Base-by-base conservation (phyloP, 2,797 vertebrate genomes). In the Malacoraja senta region DNA sequence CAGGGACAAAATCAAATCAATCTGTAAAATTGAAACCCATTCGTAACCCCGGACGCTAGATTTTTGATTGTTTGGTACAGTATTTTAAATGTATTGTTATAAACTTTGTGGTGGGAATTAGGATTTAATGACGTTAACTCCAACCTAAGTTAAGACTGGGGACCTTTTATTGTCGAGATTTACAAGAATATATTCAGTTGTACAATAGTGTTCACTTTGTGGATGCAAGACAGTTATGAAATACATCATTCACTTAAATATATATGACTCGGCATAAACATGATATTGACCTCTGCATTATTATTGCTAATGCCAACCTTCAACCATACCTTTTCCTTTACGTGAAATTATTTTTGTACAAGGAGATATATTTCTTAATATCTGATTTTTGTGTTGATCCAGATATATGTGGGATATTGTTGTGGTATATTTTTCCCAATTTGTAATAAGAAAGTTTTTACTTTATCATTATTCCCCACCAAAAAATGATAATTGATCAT, bases 201-300 rank as follows among this genome's bases (percentile, higher is more conserved):
- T 91, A 44, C 17, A 91, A 44, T 29, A 29, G 13, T 38, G 32
- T 24, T 38, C 21, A 9, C 21, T 13, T 91, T 91, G 10, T 74
- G 84, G 21, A 63, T 74, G 35, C 35, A 91, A 38, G 90, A 26
- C 38, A 91, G 13, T 91, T 91, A 26, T 44, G 32, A 91, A 91
- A 74, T 91, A 2, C 1, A 26, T 74, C 35, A 72, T 74, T 24
- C 38, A 74, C 35, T 44, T 44, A 72, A 29, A 38, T 71, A 38
- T 10, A 10, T 72, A 44, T 26, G 24, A 10, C 35, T 26, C 72
- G 35, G 72, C 10, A 24, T 1, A 29, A 91, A 15, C 32, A 91
- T 71, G 35, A 15, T 91, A 8, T 71, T 26, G 10, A 74, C 10
- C 68, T 29, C 24, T 91, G 63, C n/a, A 26, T 26, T 71, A 53